phyloP scores from a whole-genome alignment of 2,888 invertebrate species.

The Mimumesa dahlbomi region DNA sequence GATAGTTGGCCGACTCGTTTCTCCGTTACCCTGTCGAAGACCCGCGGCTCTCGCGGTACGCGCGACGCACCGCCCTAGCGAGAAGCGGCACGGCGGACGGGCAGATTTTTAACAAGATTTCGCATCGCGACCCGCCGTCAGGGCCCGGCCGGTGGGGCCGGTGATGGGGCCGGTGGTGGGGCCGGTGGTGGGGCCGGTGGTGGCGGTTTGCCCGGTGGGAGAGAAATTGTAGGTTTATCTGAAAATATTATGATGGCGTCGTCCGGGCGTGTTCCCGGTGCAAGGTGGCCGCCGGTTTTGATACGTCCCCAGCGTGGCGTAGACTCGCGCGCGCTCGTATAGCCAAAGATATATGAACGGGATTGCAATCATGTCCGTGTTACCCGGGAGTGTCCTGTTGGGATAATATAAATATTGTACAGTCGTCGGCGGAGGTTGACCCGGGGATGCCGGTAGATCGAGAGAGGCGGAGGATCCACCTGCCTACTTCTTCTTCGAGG shows the following conservation, averaged over 20 bases:
- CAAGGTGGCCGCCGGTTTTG: conserved; percentile 72
- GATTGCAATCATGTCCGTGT: conserved; percentile 79
- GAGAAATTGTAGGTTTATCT: conserved; percentile 72
- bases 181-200: conserved; percentile 1
- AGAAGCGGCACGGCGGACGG: too few relatives aligned
- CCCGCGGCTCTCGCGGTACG: neutral
- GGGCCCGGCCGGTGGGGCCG: neutral
- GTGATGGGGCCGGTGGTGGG: neutral
- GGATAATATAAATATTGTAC: conserved; percentile 79
- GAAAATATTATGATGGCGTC: conserved; percentile 75
- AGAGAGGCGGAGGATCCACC: conserved; percentile 31
- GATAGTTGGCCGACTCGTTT: neutral
- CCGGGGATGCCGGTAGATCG: conserved; percentile 31
- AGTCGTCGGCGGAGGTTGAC: conserved; percentile 61
- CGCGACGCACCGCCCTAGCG: too few relatives aligned
- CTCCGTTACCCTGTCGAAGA: neutral
- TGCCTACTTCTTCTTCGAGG: too few relatives aligned
- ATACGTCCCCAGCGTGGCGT: conserved; percentile 78
- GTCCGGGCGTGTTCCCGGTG: conserved; percentile 61
- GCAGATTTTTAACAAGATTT: too few relatives aligned
- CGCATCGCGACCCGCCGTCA: too few relatives aligned
- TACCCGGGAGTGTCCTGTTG: conserved; percentile 77
- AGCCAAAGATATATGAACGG: conserved; percentile 77
- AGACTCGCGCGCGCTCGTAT: conserved; percentile 72
- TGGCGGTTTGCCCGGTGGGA: conserved; percentile 17